These are phyloP conservation scores for Ctenoplectra terminalis DNA, from an alignment of 1,140 invertebrate species.

Conservation along the genomic window DNA sequence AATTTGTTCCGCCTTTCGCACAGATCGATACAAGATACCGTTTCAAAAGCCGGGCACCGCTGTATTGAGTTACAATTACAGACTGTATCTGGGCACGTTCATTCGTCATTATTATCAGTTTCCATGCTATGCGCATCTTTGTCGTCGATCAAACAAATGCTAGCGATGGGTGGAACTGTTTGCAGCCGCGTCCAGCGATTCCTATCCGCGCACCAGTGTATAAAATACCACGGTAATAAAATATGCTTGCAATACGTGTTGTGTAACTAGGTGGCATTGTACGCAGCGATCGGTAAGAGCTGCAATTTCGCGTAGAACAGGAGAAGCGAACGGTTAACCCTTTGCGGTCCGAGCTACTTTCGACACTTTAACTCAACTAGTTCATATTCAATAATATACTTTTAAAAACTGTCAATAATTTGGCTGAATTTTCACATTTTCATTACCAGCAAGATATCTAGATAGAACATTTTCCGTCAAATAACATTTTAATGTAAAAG, in stretches of 20 bases:
- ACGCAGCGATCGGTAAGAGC: neutral
- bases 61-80: conserved; percentile 33
- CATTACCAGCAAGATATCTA: too few species aligned
- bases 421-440: too few species aligned
- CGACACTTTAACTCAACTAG: too few species aligned
- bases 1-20: neutral
- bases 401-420: too few species aligned
- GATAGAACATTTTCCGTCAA: too few species aligned
- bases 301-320: too few species aligned
- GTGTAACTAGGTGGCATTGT: neutral
- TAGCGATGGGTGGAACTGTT: neutral
- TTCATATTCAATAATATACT: too few species aligned
- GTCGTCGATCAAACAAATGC: conserved; percentile 29
- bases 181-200: neutral
- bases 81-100: conserved; percentile 13
- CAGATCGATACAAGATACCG: conserved; percentile 24
- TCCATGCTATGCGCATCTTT: conserved; percentile 23
- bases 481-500: too few species aligned
- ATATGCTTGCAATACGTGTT: neutral
- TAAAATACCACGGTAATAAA: conserved; percentile 13
- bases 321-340: too few species aligned
- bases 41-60: conserved; percentile 23
- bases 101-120: conserved; percentile 46
- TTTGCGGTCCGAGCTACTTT: too few species aligned
- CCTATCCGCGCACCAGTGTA: neutral